Percentiles rank a stretch among this genome's conserved stretches.
Conservation (phyloP, 2,797 vertebrate genomes). For the Melanogrammus aeglefinus region DNA sequence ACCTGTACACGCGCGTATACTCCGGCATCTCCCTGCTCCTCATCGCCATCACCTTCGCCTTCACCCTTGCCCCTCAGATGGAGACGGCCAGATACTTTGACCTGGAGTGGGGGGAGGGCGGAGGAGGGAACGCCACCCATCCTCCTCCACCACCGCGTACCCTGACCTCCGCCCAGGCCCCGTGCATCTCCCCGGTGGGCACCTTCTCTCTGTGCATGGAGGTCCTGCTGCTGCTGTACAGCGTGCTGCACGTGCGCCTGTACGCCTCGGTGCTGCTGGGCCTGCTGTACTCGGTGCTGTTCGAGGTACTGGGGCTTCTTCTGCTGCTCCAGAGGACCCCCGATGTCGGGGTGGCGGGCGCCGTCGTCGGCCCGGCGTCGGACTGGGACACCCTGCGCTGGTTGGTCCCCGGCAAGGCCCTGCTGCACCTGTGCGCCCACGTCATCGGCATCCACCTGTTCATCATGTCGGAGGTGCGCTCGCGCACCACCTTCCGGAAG, state of each 20-base stretch:
- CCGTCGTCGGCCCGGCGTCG: constrained; percentile 18
- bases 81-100: constrained; percentile 75
- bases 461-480: constrained; percentile 95
- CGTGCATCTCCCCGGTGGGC: constrained; percentile 88
- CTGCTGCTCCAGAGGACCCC: constrained; percentile 64
- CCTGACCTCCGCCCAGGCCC: constrained; percentile 34
- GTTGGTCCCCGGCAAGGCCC: constrained; percentile 81
- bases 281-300: constrained; percentile 87
- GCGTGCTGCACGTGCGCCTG: constrained; percentile 90
- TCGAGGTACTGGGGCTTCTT: constrained; percentile 86
- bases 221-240: constrained; percentile 91
- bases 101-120: constrained; percentile 42
- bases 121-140: constrained; percentile 56
- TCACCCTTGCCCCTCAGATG: constrained; percentile 87
- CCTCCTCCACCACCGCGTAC: constrained; percentile 2
- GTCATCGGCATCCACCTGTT: constrained; percentile 92
- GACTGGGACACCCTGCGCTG: constrained; percentile 75
- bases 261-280: constrained; percentile 90
- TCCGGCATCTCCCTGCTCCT: constrained; percentile 84
- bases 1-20: constrained; percentile 81
- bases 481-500: constrained; percentile 96
- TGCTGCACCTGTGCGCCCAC: constrained; percentile 91
- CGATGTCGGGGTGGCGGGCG: constrained; percentile 18
- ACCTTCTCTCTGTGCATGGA: constrained; percentile 94
- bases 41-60: constrained; percentile 81